These are phyloP conservation scores for Acropternis orthonyx DNA, from an alignment of 2,797 vertebrate species.

Conservation along the genomic window DNA sequence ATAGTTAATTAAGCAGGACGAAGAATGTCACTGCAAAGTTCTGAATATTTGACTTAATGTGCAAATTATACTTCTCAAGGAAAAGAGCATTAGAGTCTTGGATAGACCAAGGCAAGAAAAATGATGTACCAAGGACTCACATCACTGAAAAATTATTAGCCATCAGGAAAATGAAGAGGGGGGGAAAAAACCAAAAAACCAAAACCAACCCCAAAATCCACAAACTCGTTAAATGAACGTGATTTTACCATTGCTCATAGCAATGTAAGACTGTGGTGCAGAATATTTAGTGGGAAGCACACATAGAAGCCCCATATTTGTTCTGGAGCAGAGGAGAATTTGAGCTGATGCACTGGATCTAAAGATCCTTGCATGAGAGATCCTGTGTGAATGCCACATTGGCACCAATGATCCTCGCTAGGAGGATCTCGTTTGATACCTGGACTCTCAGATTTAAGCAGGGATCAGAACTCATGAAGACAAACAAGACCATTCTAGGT, in stretches of 20 bases:
- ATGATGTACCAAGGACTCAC: background rate
- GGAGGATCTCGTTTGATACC: background rate
- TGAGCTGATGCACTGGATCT: background rate
- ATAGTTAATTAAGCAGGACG: background rate
- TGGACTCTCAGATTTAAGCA: background rate
- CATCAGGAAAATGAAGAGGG: background rate
- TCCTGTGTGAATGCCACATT: background rate
- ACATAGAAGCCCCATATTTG: background rate
- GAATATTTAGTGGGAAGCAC: background rate
- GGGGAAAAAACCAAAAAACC: background rate
- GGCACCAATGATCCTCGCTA: background rate
- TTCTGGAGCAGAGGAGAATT: background rate
- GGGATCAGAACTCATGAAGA: background rate
- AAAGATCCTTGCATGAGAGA: background rate
- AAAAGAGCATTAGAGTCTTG: background rate
- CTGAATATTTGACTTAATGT: background rate
- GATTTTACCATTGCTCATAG: background rate
- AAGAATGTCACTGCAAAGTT: background rate
- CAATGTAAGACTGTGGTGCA: background rate
- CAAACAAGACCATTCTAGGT: background rate
- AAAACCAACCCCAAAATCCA: background rate
- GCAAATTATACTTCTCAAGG: background rate
- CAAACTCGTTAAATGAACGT: background rate
- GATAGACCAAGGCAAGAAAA: background rate
- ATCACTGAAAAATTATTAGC: background rate